Percentiles rank a stretch among this genome's conserved stretches.
phyloP scores from a whole-genome alignment of 1,140 invertebrate genomes.

The Brachionus rotundiformis region DNA sequence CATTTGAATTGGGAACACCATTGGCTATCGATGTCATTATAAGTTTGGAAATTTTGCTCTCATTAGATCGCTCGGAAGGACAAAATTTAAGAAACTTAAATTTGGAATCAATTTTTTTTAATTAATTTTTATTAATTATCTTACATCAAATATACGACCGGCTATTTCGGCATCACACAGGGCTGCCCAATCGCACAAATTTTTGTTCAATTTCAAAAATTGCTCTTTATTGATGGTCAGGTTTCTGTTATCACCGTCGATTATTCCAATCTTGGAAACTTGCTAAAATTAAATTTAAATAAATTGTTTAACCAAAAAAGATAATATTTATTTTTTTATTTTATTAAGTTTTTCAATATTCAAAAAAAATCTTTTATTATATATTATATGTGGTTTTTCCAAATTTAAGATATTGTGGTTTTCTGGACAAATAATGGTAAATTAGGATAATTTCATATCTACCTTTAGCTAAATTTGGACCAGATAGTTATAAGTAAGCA shows the following conservation, averaged over 20 bases:
- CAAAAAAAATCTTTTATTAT: too few species aligned
- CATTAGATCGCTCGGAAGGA: slow-evolving; percentile 9
- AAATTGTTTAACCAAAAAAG: too few species aligned
- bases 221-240: slow-evolving; percentile 48
- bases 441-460: too few species aligned
- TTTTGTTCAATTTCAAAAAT: slow-evolving; percentile 39
- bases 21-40: slow-evolving; percentile 28
- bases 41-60: slow-evolving; percentile 31
- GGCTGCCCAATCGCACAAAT: slow-evolving; percentile 22
- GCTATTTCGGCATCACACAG: slow-evolving; percentile 34
- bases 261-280: slow-evolving; percentile 51
- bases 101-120: background rate
- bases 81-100: slow-evolving; percentile 37
- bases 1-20: slow-evolving; percentile 13
- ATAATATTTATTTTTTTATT: too few species aligned
- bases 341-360: too few species aligned
- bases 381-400: too few species aligned
- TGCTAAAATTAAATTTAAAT: background rate
- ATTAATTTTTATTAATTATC: background rate
- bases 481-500: too few species aligned
- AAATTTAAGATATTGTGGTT: too few species aligned
- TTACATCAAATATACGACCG: slow-evolving; percentile 44
- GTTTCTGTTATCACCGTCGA: slow-evolving; percentile 40
- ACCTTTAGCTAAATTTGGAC: too few species aligned
- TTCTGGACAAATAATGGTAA: too few species aligned